A percentile compares a stretch with the other conserved stretches of the same genome.
phyloP scores from a whole-genome alignment of 2,888 invertebrate genomes.

The Pseudeuparius sepicola region DNA sequence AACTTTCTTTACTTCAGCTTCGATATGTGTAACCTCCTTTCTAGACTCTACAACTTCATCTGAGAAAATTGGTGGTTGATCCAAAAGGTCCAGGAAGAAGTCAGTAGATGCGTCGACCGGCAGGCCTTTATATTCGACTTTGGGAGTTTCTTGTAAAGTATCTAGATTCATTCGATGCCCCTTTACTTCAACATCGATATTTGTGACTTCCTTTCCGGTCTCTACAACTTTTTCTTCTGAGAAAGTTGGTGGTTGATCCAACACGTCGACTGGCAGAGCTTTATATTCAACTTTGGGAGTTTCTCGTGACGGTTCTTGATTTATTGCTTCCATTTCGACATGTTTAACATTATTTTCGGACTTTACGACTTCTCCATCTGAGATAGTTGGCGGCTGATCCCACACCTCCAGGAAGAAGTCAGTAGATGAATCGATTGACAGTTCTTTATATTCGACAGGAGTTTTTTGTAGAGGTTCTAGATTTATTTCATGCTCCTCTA shows the following conservation, averaged over 20 bases:
- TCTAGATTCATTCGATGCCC: neutral
- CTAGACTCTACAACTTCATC: constrained; percentile 23
- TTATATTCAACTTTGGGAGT: constrained; percentile 20
- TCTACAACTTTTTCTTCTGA: constrained; percentile 25
- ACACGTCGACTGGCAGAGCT: constrained; percentile 26
- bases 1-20: too few species aligned
- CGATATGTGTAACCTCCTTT: too few species aligned
- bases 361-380: too few species aligned
- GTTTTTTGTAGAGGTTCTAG: too few species aligned
- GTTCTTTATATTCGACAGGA: constrained; percentile 23
- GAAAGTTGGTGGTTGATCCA: constrained; percentile 28
- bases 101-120: constrained; percentile 29
- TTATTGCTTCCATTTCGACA: too few species aligned
- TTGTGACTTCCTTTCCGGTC: neutral
- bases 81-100: constrained; percentile 35
- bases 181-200: too few species aligned
- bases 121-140: constrained; percentile 21
- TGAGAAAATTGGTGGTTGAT: constrained; percentile 25
- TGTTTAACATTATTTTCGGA: too few species aligned
- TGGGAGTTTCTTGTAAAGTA: constrained; percentile 9
- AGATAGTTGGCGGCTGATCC: constrained; percentile 36
- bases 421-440: constrained; percentile 25
- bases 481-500: too few species aligned
- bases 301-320: too few species aligned
- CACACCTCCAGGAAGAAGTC: constrained; percentile 26